Evolutionary conservation across 2,888 invertebrate genomes (phyloP).

Genomic region (Lamellibrachia satsuma): DNA sequence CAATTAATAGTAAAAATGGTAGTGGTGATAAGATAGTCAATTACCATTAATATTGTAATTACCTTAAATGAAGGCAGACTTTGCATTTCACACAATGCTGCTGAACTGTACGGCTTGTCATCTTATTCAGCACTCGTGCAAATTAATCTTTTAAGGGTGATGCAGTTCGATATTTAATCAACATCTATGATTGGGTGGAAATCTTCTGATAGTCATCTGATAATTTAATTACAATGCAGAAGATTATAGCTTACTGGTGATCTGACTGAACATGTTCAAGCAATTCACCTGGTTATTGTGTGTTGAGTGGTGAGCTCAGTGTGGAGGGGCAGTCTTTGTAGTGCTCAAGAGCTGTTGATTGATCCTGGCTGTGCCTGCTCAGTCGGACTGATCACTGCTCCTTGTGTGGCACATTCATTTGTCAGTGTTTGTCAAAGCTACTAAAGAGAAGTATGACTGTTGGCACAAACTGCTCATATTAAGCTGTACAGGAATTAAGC

Average conservation of each 20-base stretch:
- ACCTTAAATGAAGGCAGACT: not conserved
- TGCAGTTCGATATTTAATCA: not conserved
- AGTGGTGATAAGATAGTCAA: not conserved
- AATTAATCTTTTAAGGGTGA: not conserved
- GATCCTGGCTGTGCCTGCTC: not conserved
- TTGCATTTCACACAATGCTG: not conserved
- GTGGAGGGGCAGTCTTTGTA: not conserved
- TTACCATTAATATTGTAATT: not conserved
- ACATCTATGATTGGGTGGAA: not conserved
- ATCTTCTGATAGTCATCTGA: not conserved
- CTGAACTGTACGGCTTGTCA: not conserved
- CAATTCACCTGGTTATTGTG: not conserved
- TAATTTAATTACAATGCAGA: constrained; percentile 17
- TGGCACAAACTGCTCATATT: not conserved
- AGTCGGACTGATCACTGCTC: not conserved
- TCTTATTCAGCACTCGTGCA: not conserved
- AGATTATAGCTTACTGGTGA: not conserved
- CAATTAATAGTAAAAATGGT: not conserved
- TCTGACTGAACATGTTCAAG: not conserved
- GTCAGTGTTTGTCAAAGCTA: not conserved
- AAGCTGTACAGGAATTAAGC: not conserved
- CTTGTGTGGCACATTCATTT: not conserved
- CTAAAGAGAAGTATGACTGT: not conserved
- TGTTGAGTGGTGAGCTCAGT: not conserved
- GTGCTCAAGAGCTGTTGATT: not conserved